Evolutionary conservation across 1,140 invertebrate species (phyloP).

Genomic region (Potamilus streckersoni): DNA sequence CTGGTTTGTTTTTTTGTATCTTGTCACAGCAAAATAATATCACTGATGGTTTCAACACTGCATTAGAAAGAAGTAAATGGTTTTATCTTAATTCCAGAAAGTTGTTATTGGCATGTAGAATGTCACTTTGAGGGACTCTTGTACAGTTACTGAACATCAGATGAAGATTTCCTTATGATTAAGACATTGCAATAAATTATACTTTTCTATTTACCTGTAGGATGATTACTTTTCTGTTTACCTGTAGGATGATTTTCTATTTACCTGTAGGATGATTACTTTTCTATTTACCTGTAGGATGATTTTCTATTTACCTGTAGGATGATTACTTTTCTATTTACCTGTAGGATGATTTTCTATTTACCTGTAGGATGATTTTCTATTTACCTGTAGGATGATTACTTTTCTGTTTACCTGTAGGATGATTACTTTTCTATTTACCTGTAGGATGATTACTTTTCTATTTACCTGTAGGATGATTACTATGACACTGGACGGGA

Average conservation of each 20-base stretch:
- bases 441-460: slow-evolving; percentile 72
- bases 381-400: slow-evolving; percentile 74
- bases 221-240: slow-evolving; percentile 83
- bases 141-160: background rate
- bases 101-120: too few relatives aligned
- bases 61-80: background rate
- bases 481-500: slow-evolving; percentile 75
- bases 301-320: slow-evolving; percentile 66
- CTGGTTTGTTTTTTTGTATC: too few relatives aligned
- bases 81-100: too few relatives aligned
- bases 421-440: slow-evolving; percentile 77
- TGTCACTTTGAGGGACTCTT: background rate
- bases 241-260: too few relatives aligned
- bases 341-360: slow-evolving; percentile 77
- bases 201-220: slow-evolving; percentile 57
- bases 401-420: slow-evolving; percentile 71
- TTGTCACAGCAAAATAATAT: background rate
- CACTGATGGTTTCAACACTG: background rate
- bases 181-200: background rate
- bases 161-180: background rate
- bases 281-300: too few relatives aligned
- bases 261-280: slow-evolving; percentile 76
- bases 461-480: slow-evolving; percentile 71
- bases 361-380: too few relatives aligned
- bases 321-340: slow-evolving; percentile 77